phyloP scores from a whole-genome alignment of 2,888 invertebrate genomes.

The Sepioteuthis lessoniana region DNA sequence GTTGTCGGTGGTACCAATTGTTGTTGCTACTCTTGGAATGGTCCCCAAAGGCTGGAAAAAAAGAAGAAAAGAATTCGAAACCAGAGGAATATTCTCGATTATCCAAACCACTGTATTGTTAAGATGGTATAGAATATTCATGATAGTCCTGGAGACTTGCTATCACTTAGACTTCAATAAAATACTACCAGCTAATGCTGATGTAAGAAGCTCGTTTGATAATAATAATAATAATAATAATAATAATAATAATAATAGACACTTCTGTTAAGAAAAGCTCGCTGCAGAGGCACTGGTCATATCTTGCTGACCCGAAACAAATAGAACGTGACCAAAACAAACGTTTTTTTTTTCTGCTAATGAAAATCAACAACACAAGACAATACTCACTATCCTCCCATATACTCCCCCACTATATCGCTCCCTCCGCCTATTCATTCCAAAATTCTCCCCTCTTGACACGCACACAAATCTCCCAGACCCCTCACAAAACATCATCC shows the following conservation, averaged over 20 bases:
- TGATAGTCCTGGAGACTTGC: too few species aligned
- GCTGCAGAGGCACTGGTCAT: neutral
- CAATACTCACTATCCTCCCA: neutral
- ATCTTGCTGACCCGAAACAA: neutral
- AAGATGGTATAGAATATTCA: too few species aligned
- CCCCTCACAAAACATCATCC: neutral
- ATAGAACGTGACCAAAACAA: neutral
- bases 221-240: neutral
- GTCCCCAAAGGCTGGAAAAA: too few species aligned
- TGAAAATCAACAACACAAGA: neutral
- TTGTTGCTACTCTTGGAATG: too few species aligned
- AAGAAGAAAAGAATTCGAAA: too few species aligned
- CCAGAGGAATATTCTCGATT: too few species aligned
- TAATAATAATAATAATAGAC: neutral
- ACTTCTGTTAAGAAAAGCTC: neutral
- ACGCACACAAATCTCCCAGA: too few species aligned
- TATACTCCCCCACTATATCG: neutral
- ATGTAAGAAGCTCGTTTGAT: neutral
- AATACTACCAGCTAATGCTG: too few species aligned
- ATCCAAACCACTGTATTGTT: too few species aligned
- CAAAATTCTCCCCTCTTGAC: neutral
- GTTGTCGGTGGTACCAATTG: too few species aligned
- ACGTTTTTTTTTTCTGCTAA: neutral
- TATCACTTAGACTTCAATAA: too few species aligned
- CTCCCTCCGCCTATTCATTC: neutral